Base-by-base conservation (phyloP, 2,888 invertebrate genomes). In the Marasmarcha lunaedactyla region DNA sequence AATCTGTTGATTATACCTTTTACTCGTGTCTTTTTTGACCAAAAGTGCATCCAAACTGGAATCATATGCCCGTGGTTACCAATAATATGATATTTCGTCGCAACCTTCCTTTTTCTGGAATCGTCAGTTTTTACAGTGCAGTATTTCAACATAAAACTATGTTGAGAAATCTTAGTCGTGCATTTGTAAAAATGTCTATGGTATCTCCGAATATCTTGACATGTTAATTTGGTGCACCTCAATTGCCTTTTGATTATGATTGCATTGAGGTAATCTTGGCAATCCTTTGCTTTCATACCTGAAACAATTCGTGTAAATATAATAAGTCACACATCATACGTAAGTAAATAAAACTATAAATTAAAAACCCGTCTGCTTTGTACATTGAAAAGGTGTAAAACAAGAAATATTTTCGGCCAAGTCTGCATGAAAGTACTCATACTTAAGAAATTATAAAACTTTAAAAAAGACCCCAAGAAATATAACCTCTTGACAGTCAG, bases 181-280 rank as follows among this genome's bases (percentile, higher is more conserved):
- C 42, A 38, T 34, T 43, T 42, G 39, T 46, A 46, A 38, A 48
- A 44, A 26, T 37, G 40, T 41, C 33, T 38, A 35, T 48, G 42
- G 40, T 47, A 49, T 44, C 43, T 49, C 26, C 49, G 40, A 15
- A 49, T 46, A 40, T 39, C 39, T 36, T 39, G 36, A 15, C 39
- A 30, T 42, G 43, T 38, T 37, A 45, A 15, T 40, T 33, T 35
- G 33, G 36, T 42, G 26, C 48, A 48, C 10, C 42, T 39, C 36
- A 49, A 49, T n/a, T 30, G 46, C 45, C 39, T 47, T 49, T 40
- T 38, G 43, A n/a, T 46, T 42, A 38, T 46, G 48, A 35, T 35
- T 37, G 37, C 48, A 46, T 30, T 30, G 14, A 33, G 46, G 46
- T 34, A 49, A 43, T 36, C 39, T 33, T 25, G 46, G 48, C 35